Evolutionary conservation across 2,113 vertebrate genomes (phyloP).

Genomic region (Oncorhynchus keta): DNA sequence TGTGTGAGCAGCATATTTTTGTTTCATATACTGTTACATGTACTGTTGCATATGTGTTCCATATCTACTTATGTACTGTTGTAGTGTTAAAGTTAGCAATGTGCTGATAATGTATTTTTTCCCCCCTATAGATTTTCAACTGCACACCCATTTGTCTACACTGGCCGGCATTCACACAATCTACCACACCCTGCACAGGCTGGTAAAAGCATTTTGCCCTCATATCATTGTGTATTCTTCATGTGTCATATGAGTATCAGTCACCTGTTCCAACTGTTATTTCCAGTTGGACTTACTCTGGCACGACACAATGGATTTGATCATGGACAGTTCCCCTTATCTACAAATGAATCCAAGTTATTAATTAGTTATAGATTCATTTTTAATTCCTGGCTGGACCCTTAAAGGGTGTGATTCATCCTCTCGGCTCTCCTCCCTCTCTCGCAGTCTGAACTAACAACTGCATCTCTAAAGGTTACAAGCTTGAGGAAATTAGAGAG

Average conservation of each 20-base stretch:
- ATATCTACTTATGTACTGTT: not conserved
- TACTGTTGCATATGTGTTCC: too few species aligned
- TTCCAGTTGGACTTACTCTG: too few species aligned
- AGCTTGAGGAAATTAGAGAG: slow-evolving; percentile 34
- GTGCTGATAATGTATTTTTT: slow-evolving; percentile 9
- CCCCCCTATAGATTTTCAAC: slow-evolving; percentile 86
- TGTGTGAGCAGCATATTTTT: too few species aligned
- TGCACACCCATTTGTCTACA: slow-evolving; percentile 98
- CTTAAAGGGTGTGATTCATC: not conserved
- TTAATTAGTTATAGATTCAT: not conserved
- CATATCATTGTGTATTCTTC: not conserved
- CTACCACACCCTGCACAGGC: slow-evolving; percentile 98
- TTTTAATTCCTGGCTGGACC: not conserved
- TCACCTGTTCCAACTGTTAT: not conserved
- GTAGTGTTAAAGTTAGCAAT: not conserved
- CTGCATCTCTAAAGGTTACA: slow-evolving; percentile 31
- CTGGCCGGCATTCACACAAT: slow-evolving; percentile 99
- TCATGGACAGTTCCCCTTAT: not conserved
- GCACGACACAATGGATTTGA: not conserved
- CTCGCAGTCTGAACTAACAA: slow-evolving; percentile 3
- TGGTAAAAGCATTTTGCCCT: slow-evolving; percentile 81
- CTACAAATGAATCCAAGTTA: not conserved
- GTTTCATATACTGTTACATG: too few species aligned
- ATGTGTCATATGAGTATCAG: not conserved
- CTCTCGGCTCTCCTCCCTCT: not conserved